These are phyloP conservation scores for Champsocephalus esox DNA, from an alignment of 2,797 vertebrate genomes.

Conservation along the genomic window DNA sequence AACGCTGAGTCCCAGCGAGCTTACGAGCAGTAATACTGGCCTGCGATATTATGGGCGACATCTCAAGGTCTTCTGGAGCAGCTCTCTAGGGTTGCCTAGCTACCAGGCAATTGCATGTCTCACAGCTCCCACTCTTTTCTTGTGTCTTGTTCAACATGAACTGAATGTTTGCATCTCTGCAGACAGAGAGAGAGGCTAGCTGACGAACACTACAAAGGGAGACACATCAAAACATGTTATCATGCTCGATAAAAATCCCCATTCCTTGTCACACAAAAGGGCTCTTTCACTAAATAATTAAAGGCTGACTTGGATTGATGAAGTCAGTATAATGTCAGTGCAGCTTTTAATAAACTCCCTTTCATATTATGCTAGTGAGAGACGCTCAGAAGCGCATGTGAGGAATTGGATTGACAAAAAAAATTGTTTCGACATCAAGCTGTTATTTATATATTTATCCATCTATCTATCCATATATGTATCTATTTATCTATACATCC, in stretches of 20 bases:
- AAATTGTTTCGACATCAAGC: conserved; percentile 40
- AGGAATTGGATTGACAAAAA: conserved; percentile 34
- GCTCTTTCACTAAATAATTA: conserved; percentile 69
- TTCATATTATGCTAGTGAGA: conserved; percentile 52
- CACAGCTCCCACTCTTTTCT: conserved; percentile 71
- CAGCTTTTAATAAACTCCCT: conserved; percentile 62
- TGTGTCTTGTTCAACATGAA: conserved; percentile 75
- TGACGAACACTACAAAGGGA: conserved; percentile 63
- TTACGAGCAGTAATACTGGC: conserved; percentile 57
- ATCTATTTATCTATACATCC: too few species aligned
- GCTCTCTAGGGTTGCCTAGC: conserved; percentile 83
- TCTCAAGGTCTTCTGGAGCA: conserved; percentile 78
- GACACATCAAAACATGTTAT: conserved; percentile 68
- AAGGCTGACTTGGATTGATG: conserved; percentile 61
- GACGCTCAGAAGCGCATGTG: conserved; percentile 44
- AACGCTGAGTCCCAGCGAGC: conserved; percentile 39
- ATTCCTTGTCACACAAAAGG: conserved; percentile 54
- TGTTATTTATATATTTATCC: conserved; percentile 25
- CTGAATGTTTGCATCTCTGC: conserved; percentile 62
- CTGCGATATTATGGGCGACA: conserved; percentile 69
- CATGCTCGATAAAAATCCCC: conserved; percentile 48
- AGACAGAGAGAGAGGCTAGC: conserved; percentile 44
- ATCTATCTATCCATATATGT: neutral
- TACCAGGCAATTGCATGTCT: conserved; percentile 77
- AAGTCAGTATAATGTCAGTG: conserved; percentile 56